These are phyloP conservation scores for Drosophila pegasa DNA, from an alignment of 2,888 invertebrate species.

Conservation along the genomic window DNA sequence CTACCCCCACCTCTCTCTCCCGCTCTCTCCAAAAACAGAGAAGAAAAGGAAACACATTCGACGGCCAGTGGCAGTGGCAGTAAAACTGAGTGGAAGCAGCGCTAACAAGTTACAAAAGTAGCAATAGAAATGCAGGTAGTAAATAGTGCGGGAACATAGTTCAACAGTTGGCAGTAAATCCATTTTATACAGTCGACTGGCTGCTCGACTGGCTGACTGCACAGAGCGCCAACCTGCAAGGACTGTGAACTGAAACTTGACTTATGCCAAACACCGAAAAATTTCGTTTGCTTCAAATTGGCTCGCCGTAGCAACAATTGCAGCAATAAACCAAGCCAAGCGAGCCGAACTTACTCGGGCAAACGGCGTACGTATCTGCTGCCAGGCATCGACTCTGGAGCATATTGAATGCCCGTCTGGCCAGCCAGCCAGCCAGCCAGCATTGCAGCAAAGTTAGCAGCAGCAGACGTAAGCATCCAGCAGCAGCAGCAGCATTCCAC, in stretches of 20 bases:
- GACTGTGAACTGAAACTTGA: conserved; percentile 60
- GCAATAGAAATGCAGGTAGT: conserved; percentile 81
- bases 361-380: conserved; percentile 44
- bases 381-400: conserved; percentile 60
- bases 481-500: conserved; percentile 36
- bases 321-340: conserved; percentile 66
- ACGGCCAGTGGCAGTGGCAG: conserved; percentile 52
- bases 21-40: conserved; percentile 6
- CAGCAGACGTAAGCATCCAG: conserved; percentile 1
- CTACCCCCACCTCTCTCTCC: conserved; percentile 27
- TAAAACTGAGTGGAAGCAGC: conserved; percentile 53
- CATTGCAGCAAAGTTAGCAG: conserved; percentile 19
- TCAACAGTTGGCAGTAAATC: conserved; percentile 81
- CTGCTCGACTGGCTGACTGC: conserved; percentile 63
- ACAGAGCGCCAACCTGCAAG: conserved; percentile 34
- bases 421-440: conserved; percentile 39
- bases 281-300: conserved; percentile 73
- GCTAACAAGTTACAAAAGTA: conserved; percentile 81
- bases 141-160: conserved; percentile 70
- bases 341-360: conserved; percentile 48
- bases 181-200: conserved; percentile 80
- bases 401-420: conserved; percentile 66
- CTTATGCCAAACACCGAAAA: conserved; percentile 76
- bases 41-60: conserved; percentile 4
- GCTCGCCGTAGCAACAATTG: conserved; percentile 59